phyloP scores from a whole-genome alignment of 2,113 vertebrate species.

The Oxyruncus cristatus region DNA sequence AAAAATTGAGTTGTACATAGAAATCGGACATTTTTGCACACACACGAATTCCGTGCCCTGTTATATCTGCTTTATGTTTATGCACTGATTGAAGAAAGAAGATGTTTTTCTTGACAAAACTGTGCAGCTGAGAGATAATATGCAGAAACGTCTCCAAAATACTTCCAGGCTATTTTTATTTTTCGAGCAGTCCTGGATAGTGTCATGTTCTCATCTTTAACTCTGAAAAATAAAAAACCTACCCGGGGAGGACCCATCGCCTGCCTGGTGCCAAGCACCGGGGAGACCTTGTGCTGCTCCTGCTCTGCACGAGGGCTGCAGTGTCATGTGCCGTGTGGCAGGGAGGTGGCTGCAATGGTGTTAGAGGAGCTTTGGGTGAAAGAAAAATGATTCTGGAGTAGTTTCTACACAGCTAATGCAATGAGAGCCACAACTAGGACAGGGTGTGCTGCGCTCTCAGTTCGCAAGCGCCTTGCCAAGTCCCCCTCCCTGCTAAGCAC shows the following conservation, averaged over 20 bases:
- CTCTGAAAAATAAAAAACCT: not conserved
- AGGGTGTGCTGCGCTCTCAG: fast-evolving
- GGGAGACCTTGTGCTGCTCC: not conserved
- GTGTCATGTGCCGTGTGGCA: fast-evolving
- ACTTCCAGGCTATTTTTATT: conserved; percentile 33
- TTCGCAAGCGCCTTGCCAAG: not conserved
- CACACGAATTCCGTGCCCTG: not conserved
- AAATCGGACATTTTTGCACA: not conserved
- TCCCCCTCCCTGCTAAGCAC: not conserved
- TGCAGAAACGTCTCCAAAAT: conserved; percentile 25
- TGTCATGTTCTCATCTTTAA: not conserved
- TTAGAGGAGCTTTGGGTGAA: not conserved
- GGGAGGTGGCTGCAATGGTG: not conserved
- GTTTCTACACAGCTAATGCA: not conserved
- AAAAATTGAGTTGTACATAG: not conserved
- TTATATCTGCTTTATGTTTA: conserved; percentile 25
- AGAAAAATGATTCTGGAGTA: not conserved
- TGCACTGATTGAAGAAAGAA: not conserved
- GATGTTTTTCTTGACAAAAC: conserved; percentile 22
- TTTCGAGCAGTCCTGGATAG: not conserved
- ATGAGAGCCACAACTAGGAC: not conserved
- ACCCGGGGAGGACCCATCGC: fast-evolving
- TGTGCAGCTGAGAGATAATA: not conserved
- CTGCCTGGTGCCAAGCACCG: fast-evolving
- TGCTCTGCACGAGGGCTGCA: not conserved